A percentile compares a stretch with the other conserved stretches of the same genome.
Evolutionary conservation across 2,888 invertebrate genomes (phyloP).

Genomic region (Parelbella ahira): DNA sequence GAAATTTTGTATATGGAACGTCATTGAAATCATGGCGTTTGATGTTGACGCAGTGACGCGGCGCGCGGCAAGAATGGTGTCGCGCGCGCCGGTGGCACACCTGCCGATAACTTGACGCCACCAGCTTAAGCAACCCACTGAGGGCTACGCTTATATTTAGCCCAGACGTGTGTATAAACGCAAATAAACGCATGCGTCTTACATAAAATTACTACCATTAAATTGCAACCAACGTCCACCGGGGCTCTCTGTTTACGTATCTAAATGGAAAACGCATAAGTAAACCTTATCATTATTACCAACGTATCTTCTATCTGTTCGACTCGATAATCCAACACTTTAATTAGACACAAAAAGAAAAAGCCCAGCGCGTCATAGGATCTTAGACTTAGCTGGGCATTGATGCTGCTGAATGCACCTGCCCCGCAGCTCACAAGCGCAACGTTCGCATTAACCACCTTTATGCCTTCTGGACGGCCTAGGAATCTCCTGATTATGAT

Average conservation of each 20-base stretch:
- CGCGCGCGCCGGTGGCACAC: conserved; percentile 33
- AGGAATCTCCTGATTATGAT: conserved; percentile 34
- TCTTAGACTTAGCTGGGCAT: conserved; percentile 29
- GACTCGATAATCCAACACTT: conserved; percentile 31
- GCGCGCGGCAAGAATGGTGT: conserved; percentile 28
- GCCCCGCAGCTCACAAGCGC: conserved; percentile 32
- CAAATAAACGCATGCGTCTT: conserved; percentile 26
- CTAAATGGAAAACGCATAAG: conserved; percentile 28
- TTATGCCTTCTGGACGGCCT: conserved; percentile 11
- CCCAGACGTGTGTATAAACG: conserved; percentile 24
- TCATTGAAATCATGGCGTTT: conserved; percentile 24
- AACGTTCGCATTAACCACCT: conserved; percentile 32
- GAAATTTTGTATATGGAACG: conserved; percentile 8
- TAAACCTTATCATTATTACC: conserved; percentile 26
- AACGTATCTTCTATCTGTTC: conserved; percentile 26
- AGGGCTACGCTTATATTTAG: conserved; percentile 30
- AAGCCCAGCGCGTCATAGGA: conserved; percentile 20
- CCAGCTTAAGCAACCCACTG: conserved; percentile 28
- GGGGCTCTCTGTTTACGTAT: conserved; percentile 22
- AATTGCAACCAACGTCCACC: conserved; percentile 11
- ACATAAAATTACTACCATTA: conserved; percentile 25
- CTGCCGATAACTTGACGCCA: conserved; percentile 37
- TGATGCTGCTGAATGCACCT: conserved; percentile 36
- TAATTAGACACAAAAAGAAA: conserved; percentile 29
- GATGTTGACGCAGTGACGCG: conserved; percentile 19